Base-by-base conservation (phyloP, 2,888 invertebrate genomes). In the Pseudanteris insignis region DNA sequence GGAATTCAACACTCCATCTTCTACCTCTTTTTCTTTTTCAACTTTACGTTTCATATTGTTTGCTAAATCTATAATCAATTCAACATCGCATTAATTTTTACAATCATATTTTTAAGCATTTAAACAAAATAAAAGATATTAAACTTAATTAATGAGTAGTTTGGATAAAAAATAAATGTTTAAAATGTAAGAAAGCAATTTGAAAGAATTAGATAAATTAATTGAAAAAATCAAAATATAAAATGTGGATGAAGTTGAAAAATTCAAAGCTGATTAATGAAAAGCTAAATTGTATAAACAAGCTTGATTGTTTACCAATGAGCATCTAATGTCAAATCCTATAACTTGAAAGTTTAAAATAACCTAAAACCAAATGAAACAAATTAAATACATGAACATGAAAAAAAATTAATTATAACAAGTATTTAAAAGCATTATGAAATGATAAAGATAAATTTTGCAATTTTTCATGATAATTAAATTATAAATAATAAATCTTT, bases 21-120 rank as follows among this genome's bases (percentile, higher is more conserved):
- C 65, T 0, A 63, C 28, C 7, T 18, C 32, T 6, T 43, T 40
- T 9, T 47, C 59, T 9, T 59, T 65, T 15, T 62, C 36, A 10
- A 36, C 8, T 59, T 55, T 62, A n/a, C 59, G 55, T 41, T 55
- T 62, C 64, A 64, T 64, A 7, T 38, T 57, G 18, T 25, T 33
- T 32, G 33, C 34, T 11, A 44, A 32, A 41, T 46, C 53, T 47
- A 21, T 29, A 51, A 51, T 24, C 3, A 2, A 26, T 26, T 3
- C 5, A 26, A 6, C 6, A 26, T 26, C n/a, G 21, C 7, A 5
- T 21, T 3, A 21, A 26, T 5, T 3, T 26, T 8, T 12, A 8
- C 15, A 34, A 1, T 10, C 21, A 29, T 12, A 30, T 33, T 33
- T 15, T 15, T 9, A 11, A 7, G n/a, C n/a, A n/a, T n/a, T n/a